Evolutionary conservation across 1,140 invertebrate species (phyloP).

Genomic region (Anagrus nilaparvatae): DNA sequence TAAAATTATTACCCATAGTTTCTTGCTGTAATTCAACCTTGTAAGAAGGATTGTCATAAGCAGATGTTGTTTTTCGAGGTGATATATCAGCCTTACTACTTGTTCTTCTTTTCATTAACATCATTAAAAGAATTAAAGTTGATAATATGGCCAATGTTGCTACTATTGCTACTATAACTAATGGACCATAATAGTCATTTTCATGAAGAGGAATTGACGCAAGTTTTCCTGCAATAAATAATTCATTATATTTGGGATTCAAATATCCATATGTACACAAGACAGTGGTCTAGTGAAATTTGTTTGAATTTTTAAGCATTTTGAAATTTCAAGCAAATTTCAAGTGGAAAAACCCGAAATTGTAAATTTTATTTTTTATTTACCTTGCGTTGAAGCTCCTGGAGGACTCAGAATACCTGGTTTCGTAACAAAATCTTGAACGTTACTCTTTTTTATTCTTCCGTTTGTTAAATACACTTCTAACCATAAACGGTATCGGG

Average conservation of each 20-base stretch:
- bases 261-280: too few relatives aligned
- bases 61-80: conserved; percentile 62
- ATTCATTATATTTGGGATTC: not conserved
- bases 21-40: conserved; percentile 87
- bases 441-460: conserved; percentile 78
- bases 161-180: conserved; percentile 78
- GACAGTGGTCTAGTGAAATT: too few relatives aligned
- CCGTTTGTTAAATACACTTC: conserved; percentile 83
- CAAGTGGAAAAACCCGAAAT: too few relatives aligned
- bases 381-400: conserved; percentile 45
- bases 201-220: conserved; percentile 45
- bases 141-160: conserved; percentile 73
- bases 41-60: conserved; percentile 89
- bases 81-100: conserved; percentile 50
- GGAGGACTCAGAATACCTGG: conserved; percentile 50
- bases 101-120: conserved; percentile 64
- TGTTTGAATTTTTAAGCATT: too few relatives aligned
- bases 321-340: too few relatives aligned
- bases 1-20: conserved; percentile 62
- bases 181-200: conserved; percentile 73
- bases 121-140: conserved; percentile 66
- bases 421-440: conserved; percentile 78
- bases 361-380: too few relatives aligned
- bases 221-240: conserved; percentile 46
- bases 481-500: conserved; percentile 74